These are phyloP conservation scores for Equus przewalskii DNA, from an alignment of 2,113 vertebrate species.

Conservation along the genomic window DNA sequence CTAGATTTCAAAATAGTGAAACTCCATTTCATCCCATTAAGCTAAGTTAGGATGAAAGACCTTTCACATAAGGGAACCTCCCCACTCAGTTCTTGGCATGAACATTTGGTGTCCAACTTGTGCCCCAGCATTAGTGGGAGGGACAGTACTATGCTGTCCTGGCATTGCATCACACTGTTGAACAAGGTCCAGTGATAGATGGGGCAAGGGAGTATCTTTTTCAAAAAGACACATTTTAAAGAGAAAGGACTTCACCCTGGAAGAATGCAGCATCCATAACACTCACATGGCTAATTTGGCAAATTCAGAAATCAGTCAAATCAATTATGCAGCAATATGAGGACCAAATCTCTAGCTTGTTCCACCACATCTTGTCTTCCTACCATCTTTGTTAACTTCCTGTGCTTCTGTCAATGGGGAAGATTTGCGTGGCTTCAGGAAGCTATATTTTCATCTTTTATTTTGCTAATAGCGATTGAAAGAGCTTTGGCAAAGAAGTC, in stretches of 20 bases:
- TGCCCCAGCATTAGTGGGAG: rapidly evolving
- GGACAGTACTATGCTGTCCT: rapidly evolving
- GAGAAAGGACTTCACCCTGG: not conserved
- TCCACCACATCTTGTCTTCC: not conserved
- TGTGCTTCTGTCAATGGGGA: not conserved
- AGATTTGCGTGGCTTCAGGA: not conserved
- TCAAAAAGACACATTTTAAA: not conserved
- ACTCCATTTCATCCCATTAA: not conserved
- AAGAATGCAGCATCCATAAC: not conserved
- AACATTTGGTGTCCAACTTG: not conserved
- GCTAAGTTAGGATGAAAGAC: not conserved
- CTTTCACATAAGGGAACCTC: not conserved
- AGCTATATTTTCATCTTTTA: not conserved
- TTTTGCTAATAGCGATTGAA: slow-evolving; percentile 47
- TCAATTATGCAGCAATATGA: not conserved
- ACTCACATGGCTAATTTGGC: not conserved
- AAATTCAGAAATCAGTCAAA: slow-evolving; percentile 44
- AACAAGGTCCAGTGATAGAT: not conserved
- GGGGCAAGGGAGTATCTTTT: not conserved
- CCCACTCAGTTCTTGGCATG: not conserved
- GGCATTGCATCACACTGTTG: rapidly evolving
- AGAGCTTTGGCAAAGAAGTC: slow-evolving; percentile 24
- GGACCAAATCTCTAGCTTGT: not conserved
- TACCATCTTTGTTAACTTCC: not conserved
- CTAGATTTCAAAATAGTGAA: not conserved